Evolutionary conservation across 2,113 vertebrate genomes (phyloP).

Genomic region (Lanius collurio): DNA sequence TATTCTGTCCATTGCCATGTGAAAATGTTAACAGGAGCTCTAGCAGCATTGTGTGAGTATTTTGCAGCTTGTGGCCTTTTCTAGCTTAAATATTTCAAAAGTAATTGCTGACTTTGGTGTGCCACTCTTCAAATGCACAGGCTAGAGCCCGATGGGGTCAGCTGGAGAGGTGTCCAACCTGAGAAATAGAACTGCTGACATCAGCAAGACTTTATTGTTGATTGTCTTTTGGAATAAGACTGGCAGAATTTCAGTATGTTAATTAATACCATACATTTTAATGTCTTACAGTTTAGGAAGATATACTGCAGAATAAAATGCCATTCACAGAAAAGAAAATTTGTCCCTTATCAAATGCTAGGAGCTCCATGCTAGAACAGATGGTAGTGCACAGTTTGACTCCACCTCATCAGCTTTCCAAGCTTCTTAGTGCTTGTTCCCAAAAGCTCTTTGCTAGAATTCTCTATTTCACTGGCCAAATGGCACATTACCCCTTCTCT

Average conservation of each 20-base stretch:
- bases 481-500: background rate
- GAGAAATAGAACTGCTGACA: background rate
- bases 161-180: background rate
- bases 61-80: background rate
- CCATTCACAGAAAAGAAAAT: background rate
- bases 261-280: background rate
- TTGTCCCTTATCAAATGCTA: background rate
- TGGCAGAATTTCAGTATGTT: background rate
- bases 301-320: background rate
- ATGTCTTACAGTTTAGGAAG: background rate
- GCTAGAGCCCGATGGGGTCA: background rate
- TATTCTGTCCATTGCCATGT: background rate
- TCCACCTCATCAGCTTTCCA: background rate
- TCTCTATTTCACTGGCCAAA: background rate
- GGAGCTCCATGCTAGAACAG: background rate
- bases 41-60: background rate
- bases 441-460: background rate
- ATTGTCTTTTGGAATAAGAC: background rate
- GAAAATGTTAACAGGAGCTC: background rate
- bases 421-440: background rate
- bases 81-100: background rate
- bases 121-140: background rate
- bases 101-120: background rate
- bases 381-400: conserved; percentile 19
- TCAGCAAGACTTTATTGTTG: background rate